phyloP scores from a whole-genome alignment of 2,797 vertebrate species.

The Eutrigla gurnardus region DNA sequence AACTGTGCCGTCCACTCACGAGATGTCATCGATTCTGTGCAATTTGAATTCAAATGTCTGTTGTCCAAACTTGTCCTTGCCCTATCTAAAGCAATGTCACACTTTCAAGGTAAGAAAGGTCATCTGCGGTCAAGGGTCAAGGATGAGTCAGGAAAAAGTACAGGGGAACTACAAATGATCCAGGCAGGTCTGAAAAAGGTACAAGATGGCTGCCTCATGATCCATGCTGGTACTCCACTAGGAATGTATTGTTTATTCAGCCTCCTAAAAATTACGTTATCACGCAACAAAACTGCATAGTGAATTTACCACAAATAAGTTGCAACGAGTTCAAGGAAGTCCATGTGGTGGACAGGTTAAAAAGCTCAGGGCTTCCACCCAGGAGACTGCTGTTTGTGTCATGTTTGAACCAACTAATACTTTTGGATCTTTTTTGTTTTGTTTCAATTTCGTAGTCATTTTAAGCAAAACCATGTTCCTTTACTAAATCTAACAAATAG shows the following conservation, averaged over 20 bases:
- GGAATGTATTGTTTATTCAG: neutral
- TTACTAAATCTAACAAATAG: too few species aligned
- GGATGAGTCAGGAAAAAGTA: neutral
- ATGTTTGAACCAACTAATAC: too few species aligned
- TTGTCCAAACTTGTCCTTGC: conserved; percentile 9
- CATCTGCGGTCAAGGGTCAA: conserved; percentile 15
- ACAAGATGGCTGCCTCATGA: conserved; percentile 54
- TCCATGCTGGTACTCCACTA: conserved; percentile 7
- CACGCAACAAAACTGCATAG: too few species aligned
- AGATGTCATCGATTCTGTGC: conserved; percentile 41
- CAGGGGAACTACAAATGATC: neutral
- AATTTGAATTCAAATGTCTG: conserved; percentile 9
- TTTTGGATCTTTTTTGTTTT: too few species aligned
- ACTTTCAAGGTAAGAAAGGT: conserved; percentile 11
- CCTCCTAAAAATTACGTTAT: too few species aligned
- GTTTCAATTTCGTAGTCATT: too few species aligned
- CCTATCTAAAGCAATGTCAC: neutral
- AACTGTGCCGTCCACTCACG: conserved; percentile 37
- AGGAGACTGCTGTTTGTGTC: too few species aligned
- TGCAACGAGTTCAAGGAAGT: too few species aligned
- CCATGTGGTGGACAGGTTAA: too few species aligned
- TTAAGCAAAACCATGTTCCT: too few species aligned
- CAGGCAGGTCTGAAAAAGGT: conserved; percentile 21
- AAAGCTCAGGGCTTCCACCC: too few species aligned
- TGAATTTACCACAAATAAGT: too few species aligned